Conservation (phyloP, 2,797 vertebrate species). For the Myiotriccus ornatus region DNA sequence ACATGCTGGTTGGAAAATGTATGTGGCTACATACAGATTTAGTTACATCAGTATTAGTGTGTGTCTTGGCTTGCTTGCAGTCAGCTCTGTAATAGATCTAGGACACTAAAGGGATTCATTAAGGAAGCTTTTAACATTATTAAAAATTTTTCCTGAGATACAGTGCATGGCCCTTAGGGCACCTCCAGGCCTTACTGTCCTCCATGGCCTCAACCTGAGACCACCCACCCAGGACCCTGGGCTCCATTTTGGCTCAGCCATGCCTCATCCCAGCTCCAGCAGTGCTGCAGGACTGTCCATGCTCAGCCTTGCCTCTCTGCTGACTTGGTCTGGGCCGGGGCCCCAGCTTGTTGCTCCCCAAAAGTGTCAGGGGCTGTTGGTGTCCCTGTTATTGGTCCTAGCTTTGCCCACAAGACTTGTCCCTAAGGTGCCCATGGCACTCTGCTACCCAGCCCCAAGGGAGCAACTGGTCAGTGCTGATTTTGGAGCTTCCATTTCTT, state of each 20-base stretch:
- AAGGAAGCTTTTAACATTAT: neutral
- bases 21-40: neutral
- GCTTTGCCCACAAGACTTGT: neutral
- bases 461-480: neutral
- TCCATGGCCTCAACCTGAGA: rapidly evolving
- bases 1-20: neutral
- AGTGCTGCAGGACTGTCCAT: no score
- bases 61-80: neutral
- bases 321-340: neutral
- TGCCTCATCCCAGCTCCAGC: neutral
- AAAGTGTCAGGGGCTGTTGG: neutral
- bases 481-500: neutral
- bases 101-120: neutral
- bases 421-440: neutral
- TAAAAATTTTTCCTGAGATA: neutral
- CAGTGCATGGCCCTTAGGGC: neutral
- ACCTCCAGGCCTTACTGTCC: neutral
- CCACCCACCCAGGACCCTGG: rapidly evolving
- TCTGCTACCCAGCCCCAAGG: rapidly evolving
- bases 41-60: neutral
- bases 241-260: neutral
- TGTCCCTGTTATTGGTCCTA: neutral
- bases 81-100: neutral
- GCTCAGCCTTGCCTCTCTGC: neutral
- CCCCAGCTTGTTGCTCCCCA: neutral